Percentiles rank a stretch among this genome's conserved stretches.
phyloP scores from a whole-genome alignment of 2,797 vertebrate species.

The Platalea minor region DNA sequence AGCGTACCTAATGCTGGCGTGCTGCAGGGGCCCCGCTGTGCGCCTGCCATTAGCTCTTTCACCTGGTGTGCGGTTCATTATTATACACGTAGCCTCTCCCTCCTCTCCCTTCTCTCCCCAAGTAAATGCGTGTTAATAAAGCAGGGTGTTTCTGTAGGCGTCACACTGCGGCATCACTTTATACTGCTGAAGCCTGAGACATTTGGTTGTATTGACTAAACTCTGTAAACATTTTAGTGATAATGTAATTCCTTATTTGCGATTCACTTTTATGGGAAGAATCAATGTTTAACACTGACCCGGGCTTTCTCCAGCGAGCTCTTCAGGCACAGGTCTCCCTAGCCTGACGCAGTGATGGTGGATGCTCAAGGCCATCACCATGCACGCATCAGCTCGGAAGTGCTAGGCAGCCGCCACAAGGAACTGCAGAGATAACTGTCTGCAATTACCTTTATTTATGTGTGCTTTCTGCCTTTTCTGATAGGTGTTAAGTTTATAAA shows the following conservation, averaged over 20 bases:
- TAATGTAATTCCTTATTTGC: accelerated
- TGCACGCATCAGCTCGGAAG: accelerated
- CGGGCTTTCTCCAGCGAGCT: background rate
- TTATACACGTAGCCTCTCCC: accelerated
- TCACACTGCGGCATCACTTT: accelerated
- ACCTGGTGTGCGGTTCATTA: accelerated
- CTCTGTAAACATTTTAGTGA: background rate
- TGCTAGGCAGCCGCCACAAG: accelerated
- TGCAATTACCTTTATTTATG: accelerated
- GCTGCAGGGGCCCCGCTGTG: accelerated
- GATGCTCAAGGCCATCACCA: background rate
- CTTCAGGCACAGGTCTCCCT: background rate
- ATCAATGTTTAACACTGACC: accelerated
- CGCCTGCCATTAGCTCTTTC: accelerated
- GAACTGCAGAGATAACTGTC: background rate
- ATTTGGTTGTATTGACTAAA: accelerated
- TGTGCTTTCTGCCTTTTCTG: background rate
- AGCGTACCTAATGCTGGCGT: accelerated
- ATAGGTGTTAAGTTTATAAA: accelerated
- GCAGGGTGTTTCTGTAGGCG: background rate
- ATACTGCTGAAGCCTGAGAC: background rate
- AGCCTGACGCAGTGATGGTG: background rate
- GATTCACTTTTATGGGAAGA: background rate
- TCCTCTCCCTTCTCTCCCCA: background rate
- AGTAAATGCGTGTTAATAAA: accelerated